Evolutionary conservation across 2,113 vertebrate genomes (phyloP).

Genomic region (Todiramphus chloris): DNA sequence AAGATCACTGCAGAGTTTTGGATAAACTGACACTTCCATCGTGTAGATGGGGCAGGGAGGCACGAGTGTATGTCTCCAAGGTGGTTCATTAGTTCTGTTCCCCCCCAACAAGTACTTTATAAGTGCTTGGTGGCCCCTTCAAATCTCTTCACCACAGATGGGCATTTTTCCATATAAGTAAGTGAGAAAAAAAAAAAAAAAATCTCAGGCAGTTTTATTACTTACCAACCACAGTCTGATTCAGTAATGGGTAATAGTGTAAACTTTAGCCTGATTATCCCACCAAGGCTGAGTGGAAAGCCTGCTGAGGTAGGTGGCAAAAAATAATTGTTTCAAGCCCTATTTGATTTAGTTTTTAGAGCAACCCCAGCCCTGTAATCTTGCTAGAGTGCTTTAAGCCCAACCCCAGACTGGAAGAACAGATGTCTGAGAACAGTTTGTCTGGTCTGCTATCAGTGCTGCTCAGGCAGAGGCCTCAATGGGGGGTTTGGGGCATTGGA

Average conservation of each 20-base stretch:
- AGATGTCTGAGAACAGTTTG: neutral
- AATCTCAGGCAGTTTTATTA: neutral
- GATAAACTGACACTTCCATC: neutral
- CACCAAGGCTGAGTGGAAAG: neutral
- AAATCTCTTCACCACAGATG: neutral
- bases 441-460: neutral
- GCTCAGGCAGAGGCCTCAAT: neutral
- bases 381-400: neutral
- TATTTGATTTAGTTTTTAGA: neutral
- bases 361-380: rapidly evolving
- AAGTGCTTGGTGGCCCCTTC: neutral
- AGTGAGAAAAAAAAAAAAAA: neutral
- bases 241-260: neutral
- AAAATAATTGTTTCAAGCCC: neutral
- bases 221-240: neutral
- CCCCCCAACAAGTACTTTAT: neutral
- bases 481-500: too few relatives aligned
- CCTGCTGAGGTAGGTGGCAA: neutral
- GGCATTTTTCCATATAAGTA: neutral
- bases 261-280: neutral
- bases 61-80: rapidly evolving
- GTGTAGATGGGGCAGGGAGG: neutral
- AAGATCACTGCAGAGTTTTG: neutral
- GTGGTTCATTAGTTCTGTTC: neutral
- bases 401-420: rapidly evolving